Conservation (phyloP, 35 echinoderm and acorn worm genomes). For the Amphiura filiformis region DNA sequence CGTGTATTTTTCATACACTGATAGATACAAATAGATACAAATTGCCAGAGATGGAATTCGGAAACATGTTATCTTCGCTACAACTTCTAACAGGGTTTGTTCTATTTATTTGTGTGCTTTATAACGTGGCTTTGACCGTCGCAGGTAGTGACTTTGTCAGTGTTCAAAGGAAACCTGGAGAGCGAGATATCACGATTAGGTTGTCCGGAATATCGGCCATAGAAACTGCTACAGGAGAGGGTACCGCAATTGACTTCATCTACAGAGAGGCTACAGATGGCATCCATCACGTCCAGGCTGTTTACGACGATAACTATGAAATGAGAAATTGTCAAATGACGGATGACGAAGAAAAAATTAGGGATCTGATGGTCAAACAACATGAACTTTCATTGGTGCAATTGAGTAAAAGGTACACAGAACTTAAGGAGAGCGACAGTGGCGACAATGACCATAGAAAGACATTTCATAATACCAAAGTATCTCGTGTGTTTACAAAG, state of each 20-base stretch:
- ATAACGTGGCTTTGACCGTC: not conserved
- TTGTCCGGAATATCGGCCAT: not conserved
- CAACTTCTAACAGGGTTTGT: not conserved
- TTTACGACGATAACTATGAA: slow-evolving; percentile 30
- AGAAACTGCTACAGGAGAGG: slow-evolving; percentile 35
- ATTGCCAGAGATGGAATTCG: not conserved
- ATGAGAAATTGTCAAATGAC: slow-evolving; percentile 33
- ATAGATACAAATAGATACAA: not conserved
- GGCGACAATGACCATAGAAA: too few species aligned
- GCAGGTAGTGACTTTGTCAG: slow-evolving; percentile 1
- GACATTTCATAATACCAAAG: too few species aligned
- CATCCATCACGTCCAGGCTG: not conserved
- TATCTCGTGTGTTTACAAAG: not conserved
- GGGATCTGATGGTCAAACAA: not conserved
- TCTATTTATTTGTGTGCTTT: not conserved
- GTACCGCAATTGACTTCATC: not conserved
- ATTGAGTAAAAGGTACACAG: too few species aligned
- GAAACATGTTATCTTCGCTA: not conserved
- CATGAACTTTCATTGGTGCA: too few species aligned
- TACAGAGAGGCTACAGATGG: slow-evolving; percentile 50
- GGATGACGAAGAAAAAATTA: not conserved
- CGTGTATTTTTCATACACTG: not conserved
- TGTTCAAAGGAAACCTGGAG: slow-evolving; percentile 18
- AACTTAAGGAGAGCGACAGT: too few species aligned
- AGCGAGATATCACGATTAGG: not conserved